A percentile compares a stretch with the other conserved stretches of the same genome.
Evolutionary conservation across 30 jellyfish, hydroid and myxozoan species (phyloP).

Genomic region (Pelagia noctiluca): DNA sequence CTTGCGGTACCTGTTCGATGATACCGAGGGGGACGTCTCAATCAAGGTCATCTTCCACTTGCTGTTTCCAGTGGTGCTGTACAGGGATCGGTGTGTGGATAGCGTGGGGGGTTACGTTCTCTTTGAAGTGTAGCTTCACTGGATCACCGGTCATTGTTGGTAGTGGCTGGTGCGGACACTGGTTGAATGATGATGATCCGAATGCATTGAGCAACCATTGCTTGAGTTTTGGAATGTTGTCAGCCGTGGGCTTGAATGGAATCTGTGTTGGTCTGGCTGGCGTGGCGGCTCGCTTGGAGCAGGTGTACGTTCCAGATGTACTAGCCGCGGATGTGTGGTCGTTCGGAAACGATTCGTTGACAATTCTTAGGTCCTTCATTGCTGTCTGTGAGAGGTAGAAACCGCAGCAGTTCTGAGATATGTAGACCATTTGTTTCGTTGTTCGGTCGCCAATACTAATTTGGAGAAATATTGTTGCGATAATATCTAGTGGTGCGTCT

Average conservation of each 20-base stretch:
- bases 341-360: not conserved
- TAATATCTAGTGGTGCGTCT: conserved; percentile 14
- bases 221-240: conserved; percentile 11
- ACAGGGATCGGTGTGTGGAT: conserved; percentile 58
- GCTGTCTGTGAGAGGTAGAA: conserved; percentile 38
- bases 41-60: conserved; percentile 43
- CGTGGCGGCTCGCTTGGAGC: not conserved
- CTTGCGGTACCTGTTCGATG: conserved; percentile 16
- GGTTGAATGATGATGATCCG: conserved; percentile 48
- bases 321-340: conserved; percentile 5
- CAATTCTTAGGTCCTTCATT: conserved; percentile 26
- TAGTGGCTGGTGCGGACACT: conserved; percentile 59
- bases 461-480: conserved; percentile 25
- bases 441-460: not conserved
- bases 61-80: conserved; percentile 61
- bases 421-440: conserved; percentile 21
- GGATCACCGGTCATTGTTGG: conserved; percentile 62
- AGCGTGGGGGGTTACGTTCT: conserved; percentile 28
- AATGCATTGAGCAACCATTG: conserved; percentile 27
- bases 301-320: not conserved
- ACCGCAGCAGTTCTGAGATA: conserved; percentile 23
- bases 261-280: conserved; percentile 26
- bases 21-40: conserved; percentile 29
- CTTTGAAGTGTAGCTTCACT: conserved; percentile 14
- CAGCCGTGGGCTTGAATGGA: conserved; percentile 12